Evolutionary conservation across 2,113 vertebrate species (phyloP).

Genomic region (Naja naja): DNA sequence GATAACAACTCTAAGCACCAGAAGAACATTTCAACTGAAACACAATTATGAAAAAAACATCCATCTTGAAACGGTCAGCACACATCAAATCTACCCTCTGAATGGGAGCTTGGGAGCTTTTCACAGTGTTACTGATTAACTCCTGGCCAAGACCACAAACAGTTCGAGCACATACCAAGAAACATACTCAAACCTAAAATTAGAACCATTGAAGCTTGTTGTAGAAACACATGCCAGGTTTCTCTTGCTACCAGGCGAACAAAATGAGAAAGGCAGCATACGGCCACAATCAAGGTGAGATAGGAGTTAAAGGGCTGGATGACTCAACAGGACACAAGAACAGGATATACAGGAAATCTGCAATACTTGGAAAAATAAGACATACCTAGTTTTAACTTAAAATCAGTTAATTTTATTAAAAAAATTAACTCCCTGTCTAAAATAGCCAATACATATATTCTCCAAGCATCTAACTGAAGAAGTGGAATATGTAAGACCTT

Average conservation of each 20-base stretch:
- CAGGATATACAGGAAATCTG: not conserved
- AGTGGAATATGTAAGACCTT: not conserved
- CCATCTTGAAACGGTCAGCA: slow-evolving; percentile 43
- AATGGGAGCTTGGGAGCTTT: not conserved
- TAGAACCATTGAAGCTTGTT: not conserved
- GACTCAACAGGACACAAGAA: not conserved
- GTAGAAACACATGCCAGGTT: slow-evolving; percentile 5
- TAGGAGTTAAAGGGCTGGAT: not conserved
- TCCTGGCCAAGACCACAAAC: slow-evolving; percentile 16
- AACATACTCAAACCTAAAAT: slow-evolving; percentile 18
- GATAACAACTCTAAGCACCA: not conserved
- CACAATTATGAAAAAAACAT: slow-evolving; percentile 33
- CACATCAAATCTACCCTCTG: slow-evolving; percentile 32
- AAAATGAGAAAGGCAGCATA: not conserved
- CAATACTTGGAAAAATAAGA: not conserved
- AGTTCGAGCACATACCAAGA: not conserved
- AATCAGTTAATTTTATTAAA: not conserved
- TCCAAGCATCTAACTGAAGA: accelerated
- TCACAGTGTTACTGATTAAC: not conserved
- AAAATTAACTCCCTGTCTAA: not conserved
- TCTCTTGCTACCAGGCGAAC: not conserved
- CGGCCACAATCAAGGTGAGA: not conserved
- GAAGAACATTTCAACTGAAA: slow-evolving; percentile 50
- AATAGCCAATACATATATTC: not conserved
- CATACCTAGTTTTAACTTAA: accelerated